These are phyloP conservation scores for Tetramorium alpestre DNA, from an alignment of 1,140 invertebrate species.

Conservation along the genomic window DNA sequence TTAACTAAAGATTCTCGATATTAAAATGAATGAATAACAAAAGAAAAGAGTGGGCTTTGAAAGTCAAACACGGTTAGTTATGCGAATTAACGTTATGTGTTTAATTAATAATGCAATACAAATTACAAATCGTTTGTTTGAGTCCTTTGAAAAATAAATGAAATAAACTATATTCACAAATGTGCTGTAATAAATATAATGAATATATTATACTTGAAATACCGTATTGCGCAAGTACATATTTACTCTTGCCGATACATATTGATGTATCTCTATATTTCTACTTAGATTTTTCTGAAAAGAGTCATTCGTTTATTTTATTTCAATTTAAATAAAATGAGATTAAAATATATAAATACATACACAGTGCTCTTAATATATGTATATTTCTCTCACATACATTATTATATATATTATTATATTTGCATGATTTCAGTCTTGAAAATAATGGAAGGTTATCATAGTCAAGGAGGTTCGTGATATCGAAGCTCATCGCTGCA, in stretches of 20 bases:
- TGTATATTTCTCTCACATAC: not conserved
- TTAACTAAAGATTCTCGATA: too few relatives aligned
- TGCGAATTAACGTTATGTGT: too few relatives aligned
- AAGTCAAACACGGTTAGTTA: too few relatives aligned
- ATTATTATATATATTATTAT: not conserved
- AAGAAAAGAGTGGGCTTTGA: too few relatives aligned
- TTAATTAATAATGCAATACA: too few relatives aligned
- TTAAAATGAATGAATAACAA: too few relatives aligned
- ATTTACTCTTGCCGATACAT: not conserved
- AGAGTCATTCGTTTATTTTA: not conserved
- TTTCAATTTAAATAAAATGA: not conserved
- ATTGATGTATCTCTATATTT: not conserved
- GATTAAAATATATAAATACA: not conserved
- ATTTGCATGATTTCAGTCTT: slow-evolving; percentile 24
- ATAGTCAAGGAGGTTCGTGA: not conserved
- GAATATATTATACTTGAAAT: not conserved
- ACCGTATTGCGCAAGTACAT: not conserved
- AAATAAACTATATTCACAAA: not conserved
- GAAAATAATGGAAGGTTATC: not conserved
- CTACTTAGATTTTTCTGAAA: not conserved
- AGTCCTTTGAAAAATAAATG: not conserved
- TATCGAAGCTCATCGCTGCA: slow-evolving; percentile 14
- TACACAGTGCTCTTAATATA: not conserved
- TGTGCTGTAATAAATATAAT: not conserved
- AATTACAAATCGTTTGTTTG: too few relatives aligned